A percentile compares a stretch with the other conserved stretches of the same genome.
Conservation (phyloP, 1,140 invertebrate genomes). For the Eupristina koningsbergeri region DNA sequence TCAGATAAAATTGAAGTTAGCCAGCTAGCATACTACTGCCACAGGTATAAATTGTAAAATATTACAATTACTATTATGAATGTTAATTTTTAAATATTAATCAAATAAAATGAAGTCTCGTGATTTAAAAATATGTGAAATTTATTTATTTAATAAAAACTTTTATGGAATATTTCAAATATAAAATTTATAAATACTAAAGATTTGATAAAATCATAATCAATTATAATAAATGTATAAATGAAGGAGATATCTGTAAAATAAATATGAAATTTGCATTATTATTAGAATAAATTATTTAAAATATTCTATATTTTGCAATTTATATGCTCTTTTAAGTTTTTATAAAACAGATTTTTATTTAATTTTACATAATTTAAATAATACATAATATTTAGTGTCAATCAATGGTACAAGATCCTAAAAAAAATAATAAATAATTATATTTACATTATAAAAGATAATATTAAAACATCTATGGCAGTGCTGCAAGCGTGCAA, state of each 20-base stretch:
- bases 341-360: too few species aligned
- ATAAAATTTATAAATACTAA: neutral
- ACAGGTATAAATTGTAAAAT: conserved; percentile 43
- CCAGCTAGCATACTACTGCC: conserved; percentile 57
- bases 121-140: neutral
- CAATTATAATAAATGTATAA: neutral
- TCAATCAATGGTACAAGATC: too few species aligned
- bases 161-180: neutral
- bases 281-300: neutral
- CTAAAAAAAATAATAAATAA: neutral
- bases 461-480: conserved; percentile 52
- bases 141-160: neutral
- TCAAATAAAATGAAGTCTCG: neutral
- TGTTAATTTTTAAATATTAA: neutral
- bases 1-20: conserved; percentile 62
- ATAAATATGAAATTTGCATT: neutral
- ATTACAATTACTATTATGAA: neutral
- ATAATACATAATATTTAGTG: too few species aligned
- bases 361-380: neutral
- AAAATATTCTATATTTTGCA: neutral
- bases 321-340: neutral
- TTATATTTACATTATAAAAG: neutral
- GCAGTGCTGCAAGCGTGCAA: conserved; percentile 55
- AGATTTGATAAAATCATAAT: too few species aligned
- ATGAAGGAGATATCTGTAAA: neutral